These are phyloP conservation scores for Sarcophaga bullata DNA, from an alignment of 1,140 invertebrate species.

Conservation along the genomic window DNA sequence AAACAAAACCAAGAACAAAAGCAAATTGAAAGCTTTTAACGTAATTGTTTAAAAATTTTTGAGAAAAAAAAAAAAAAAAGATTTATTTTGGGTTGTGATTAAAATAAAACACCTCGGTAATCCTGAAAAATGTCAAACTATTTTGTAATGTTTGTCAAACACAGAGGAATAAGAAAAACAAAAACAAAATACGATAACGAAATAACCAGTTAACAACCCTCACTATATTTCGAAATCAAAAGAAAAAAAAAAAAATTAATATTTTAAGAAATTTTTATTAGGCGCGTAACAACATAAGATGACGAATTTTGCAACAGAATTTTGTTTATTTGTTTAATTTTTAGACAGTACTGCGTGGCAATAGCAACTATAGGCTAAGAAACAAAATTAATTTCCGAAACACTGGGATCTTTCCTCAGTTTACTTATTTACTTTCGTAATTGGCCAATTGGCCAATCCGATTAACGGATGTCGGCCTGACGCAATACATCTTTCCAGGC, in stretches of 20 bases:
- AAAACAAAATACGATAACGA: neutral
- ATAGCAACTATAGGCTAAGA: too few species aligned
- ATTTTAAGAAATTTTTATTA: neutral
- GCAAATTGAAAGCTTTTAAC: slow-evolving; percentile 24
- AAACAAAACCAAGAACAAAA: neutral
- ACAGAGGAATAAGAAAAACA: neutral
- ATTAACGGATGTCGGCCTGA: too few species aligned
- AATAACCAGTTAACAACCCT: neutral
- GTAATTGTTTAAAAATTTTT: slow-evolving; percentile 19
- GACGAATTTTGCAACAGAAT: too few species aligned
- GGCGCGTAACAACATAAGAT: neutral
- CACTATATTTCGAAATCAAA: neutral
- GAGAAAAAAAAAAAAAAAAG: neutral
- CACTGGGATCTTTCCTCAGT: too few species aligned
- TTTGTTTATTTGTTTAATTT: too few species aligned
- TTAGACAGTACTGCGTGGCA: too few species aligned
- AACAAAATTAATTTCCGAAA: too few species aligned
- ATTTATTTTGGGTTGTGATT: neutral
- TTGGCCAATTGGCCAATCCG: too few species aligned
- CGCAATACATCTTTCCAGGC: too few species aligned
- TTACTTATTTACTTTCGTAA: too few species aligned
- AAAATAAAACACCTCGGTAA: slow-evolving; percentile 34
- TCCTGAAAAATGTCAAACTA: slow-evolving; percentile 36
- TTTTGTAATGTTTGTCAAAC: slow-evolving; percentile 37
- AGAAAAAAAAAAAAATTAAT: neutral